Evolutionary conservation across 2,888 invertebrate species (phyloP).

Genomic region (Oscheius sp.): DNA sequence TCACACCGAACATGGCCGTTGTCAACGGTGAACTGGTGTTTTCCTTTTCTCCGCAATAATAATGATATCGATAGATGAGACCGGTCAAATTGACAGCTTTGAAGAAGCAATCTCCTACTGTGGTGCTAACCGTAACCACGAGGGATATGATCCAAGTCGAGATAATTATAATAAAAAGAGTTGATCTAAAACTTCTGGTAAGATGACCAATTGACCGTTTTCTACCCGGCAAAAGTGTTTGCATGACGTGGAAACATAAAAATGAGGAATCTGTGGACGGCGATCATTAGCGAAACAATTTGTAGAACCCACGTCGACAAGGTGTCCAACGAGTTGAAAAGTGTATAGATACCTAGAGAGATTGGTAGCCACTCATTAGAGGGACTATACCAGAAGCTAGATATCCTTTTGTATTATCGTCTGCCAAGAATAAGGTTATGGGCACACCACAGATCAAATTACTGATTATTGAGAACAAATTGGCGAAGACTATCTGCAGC

Average conservation of each 20-base stretch:
- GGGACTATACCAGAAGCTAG: neutral
- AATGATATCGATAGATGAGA: neutral
- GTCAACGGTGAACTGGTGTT: neutral
- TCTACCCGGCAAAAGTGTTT: neutral
- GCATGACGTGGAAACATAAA: neutral
- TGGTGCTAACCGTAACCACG: neutral
- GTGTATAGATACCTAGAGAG: neutral
- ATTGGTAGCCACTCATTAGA: neutral
- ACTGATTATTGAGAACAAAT: neutral
- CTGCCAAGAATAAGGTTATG: neutral
- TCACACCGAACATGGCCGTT: conserved; percentile 1
- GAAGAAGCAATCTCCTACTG: neutral
- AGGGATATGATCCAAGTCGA: neutral
- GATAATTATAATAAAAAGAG: neutral
- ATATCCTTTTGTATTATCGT: neutral
- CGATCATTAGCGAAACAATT: neutral
- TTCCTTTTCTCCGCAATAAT: neutral
- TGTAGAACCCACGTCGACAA: neutral
- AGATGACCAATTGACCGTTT: neutral
- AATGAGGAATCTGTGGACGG: conserved; percentile 3
- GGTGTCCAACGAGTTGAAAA: conserved; percentile 1
- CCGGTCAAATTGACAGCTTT: neutral
- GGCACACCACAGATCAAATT: conserved; percentile 3
- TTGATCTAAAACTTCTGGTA: neutral
- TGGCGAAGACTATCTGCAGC: conserved; percentile 1